Evolutionary conservation across 2,888 invertebrate species (phyloP).

Genomic region (Muschampia plurimacula): DNA sequence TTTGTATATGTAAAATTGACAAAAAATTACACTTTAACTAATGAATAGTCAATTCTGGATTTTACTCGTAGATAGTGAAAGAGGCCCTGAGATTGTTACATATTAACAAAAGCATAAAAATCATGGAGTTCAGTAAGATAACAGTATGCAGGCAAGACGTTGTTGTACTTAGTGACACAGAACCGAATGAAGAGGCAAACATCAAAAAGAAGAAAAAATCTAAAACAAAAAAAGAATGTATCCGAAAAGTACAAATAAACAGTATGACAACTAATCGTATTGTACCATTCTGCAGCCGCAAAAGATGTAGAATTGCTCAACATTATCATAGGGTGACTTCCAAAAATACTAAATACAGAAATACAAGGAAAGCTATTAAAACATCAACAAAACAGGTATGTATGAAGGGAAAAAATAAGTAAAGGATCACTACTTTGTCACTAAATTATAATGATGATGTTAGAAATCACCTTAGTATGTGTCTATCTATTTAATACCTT

Average conservation of each 20-base stretch:
- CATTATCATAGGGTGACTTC: conserved; percentile 5
- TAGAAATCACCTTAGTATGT: too few species aligned
- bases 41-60: too few species aligned
- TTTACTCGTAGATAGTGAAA: too few species aligned
- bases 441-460: too few species aligned
- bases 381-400: neutral
- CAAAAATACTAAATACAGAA: conserved; percentile 26
- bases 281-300: conserved; percentile 10
- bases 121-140: conserved; percentile 5
- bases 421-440: too few species aligned
- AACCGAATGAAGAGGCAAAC: neutral
- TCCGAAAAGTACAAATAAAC: conserved; percentile 25
- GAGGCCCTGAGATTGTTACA: neutral
- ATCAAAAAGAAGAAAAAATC: conserved; percentile 20
- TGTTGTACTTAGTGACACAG: conserved; percentile 26
- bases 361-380: conserved; percentile 10
- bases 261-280: conserved; percentile 11
- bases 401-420: too few species aligned
- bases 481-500: too few species aligned
- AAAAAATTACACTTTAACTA: too few species aligned
- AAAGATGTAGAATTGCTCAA: conserved; percentile 13
- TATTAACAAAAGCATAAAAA: neutral
- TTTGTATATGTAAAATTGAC: too few species aligned
- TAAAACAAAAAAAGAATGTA: conserved; percentile 15
- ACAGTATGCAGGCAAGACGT: conserved; percentile 31